Percentiles rank a stretch among this genome's conserved stretches.
These are phyloP conservation scores for Hippoglossus stenolepis DNA, from an alignment of 2,113 vertebrate genomes.

Conservation along the genomic window DNA sequence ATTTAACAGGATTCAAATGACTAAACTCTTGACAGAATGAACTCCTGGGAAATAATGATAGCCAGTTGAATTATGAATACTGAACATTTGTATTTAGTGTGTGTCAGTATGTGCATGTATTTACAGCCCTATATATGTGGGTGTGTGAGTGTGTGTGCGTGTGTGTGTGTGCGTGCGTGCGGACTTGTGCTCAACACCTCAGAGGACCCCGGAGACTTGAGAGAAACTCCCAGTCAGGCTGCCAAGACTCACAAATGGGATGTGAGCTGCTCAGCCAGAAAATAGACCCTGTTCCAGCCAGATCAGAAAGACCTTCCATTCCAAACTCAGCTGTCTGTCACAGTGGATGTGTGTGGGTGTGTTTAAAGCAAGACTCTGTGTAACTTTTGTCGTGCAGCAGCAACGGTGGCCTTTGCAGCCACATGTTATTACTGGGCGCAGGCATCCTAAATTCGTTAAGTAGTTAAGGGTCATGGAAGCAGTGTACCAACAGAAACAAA, in stretches of 20 bases:
- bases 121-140: slow-evolving; percentile 28
- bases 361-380: neutral
- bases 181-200: slow-evolving; percentile 37
- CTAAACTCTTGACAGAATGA: slow-evolving; percentile 63
- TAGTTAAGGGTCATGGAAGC: no score
- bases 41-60: slow-evolving; percentile 65
- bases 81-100: slow-evolving; percentile 61
- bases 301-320: slow-evolving; percentile 49
- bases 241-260: slow-evolving; percentile 78
- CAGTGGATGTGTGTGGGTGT: slow-evolving; percentile 19
- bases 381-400: neutral
- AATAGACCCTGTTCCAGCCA: slow-evolving; percentile 58
- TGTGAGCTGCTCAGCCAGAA: slow-evolving; percentile 72
- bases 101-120: slow-evolving; percentile 31
- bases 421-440: neutral
- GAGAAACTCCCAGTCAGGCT: slow-evolving; percentile 67
- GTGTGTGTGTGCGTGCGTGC: slow-evolving; percentile 25
- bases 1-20: slow-evolving; percentile 73
- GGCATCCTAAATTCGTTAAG: neutral
- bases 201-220: slow-evolving; percentile 59
- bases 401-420: neutral
- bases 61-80: slow-evolving; percentile 68
- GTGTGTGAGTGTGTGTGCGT: slow-evolving; percentile 25
- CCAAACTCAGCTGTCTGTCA: slow-evolving; percentile 56
- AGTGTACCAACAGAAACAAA: no score